Evolutionary conservation across 1,140 invertebrate genomes (phyloP), one percentile per base, ranked within the genome.

Genomic region (Probaryconus sp.): DNA sequence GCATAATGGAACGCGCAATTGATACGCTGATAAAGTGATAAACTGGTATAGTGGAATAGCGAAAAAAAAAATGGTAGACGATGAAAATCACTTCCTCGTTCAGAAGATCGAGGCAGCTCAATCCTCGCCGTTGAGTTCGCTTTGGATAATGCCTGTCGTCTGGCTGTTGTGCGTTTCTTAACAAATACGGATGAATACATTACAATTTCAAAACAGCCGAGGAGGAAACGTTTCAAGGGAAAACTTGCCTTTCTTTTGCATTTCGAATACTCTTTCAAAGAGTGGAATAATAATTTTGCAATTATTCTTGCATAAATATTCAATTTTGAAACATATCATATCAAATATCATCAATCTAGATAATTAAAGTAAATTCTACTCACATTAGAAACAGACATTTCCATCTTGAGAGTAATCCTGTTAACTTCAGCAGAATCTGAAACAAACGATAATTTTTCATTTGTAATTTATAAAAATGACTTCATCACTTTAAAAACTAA

Each of bases 41-140:
- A 69, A 75, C 58, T 26, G 16, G 26, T 64, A 35, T 18, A 7
- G 31, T 4, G 31, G 51, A 31, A 24, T 30, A 24, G 77, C 48
- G 64, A 68, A 73, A 76, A 79, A 79, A 82, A 68, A 55, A 75
- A 63, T 47, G 45, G 60, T 75, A 21, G 56, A 48, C 51, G 78
- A 83, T 82, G 73, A 70, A 83, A 84, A 83, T 82, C 76, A 79
- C 82, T 86, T 86, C 83, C 84, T 83, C 76, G 75, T 85, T 78
- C 72, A 38, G 67, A 72, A 56, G 47, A 56, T 67, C 20, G 55
- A 48, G n/a, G 48, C 47, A 43, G 53, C 60, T 64, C 56, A 81
- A 80, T 80, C 79, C 75, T 51, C 53, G 69, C 79, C 68, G 69
- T 67, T 56, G 47, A 64, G 77, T 80, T 85, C 79, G 77, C 84